A percentile compares a stretch with the other conserved stretches of the same genome.
These are phyloP conservation scores for Empidonax traillii DNA, from an alignment of 2,113 vertebrate genomes.

Conservation along the genomic window DNA sequence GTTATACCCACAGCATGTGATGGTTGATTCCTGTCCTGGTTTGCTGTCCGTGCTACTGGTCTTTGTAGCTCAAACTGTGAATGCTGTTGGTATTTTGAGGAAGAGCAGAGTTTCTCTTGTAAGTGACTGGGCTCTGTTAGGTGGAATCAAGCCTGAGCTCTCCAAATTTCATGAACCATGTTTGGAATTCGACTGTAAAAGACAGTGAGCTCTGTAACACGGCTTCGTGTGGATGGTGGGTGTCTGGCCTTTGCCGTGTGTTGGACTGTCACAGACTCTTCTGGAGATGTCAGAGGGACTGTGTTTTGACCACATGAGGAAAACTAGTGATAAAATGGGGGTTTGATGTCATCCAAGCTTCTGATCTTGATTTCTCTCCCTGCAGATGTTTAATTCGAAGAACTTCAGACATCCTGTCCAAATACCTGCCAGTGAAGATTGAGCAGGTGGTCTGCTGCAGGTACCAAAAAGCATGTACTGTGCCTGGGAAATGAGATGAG, in stretches of 20 bases:
- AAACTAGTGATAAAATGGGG: not conserved
- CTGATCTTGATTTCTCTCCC: not conserved
- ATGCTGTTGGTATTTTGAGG: not conserved
- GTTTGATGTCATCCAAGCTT: not conserved
- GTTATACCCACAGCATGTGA: not conserved
- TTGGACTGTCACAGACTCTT: not conserved
- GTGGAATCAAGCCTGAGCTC: not conserved
- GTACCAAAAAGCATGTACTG: constrained; percentile 62
- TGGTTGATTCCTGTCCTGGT: not conserved
- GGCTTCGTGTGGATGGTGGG: not conserved
- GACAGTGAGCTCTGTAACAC: not conserved
- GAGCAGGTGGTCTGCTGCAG: constrained; percentile 98
- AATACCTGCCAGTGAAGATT: constrained; percentile 97
- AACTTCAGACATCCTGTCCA: constrained; percentile 96
- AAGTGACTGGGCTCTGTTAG: not conserved
- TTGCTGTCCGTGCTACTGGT: not conserved
- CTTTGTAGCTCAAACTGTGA: not conserved
- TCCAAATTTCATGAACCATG: not conserved
- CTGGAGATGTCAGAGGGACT: not conserved
- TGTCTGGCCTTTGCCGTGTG: not conserved
- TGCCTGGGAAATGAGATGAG: not conserved
- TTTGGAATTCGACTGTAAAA: not conserved
- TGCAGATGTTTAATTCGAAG: constrained; percentile 93
- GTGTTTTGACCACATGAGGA: not conserved
- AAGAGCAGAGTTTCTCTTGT: not conserved